These are phyloP conservation scores for Coenonympha arcania DNA, from an alignment of 2,888 invertebrate genomes.

Conservation along the genomic window DNA sequence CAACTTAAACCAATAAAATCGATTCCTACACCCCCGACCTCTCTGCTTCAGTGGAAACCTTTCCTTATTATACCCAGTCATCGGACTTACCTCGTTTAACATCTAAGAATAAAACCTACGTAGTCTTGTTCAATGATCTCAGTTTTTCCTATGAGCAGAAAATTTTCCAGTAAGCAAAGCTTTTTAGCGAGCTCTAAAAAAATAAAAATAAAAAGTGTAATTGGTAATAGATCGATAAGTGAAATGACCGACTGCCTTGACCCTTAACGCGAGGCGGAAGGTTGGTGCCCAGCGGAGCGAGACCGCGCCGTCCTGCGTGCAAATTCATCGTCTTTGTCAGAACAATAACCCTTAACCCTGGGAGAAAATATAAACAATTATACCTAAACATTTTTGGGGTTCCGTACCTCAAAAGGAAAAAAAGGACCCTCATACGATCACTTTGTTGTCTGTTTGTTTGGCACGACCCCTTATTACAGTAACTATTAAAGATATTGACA, in stretches of 20 bases:
- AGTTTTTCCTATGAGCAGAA: conserved; percentile 2
- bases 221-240: conserved; percentile 30
- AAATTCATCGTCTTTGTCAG: conserved; percentile 67
- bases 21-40: no score
- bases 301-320: conserved; percentile 63
- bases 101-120: conserved; percentile 1
- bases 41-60: no score
- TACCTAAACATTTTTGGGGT: no score
- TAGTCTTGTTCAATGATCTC: neutral
- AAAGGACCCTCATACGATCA: no score
- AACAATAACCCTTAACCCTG: conserved; percentile 49
- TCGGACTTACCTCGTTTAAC: neutral
- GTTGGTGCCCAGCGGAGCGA: conserved; percentile 52
- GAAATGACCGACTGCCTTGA: conserved; percentile 34
- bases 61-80: no score
- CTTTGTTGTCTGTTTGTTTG: no score
- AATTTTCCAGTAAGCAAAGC: conserved; percentile 14
- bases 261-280: conserved; percentile 59
- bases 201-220: no score
- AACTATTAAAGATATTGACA: no score
- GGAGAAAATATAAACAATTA: conserved; percentile 31
- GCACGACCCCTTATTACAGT: no score
- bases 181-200: conserved; percentile 16
- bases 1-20: no score
- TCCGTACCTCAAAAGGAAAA: no score